Evolutionary conservation across 2,113 vertebrate genomes (phyloP), one percentile per base, ranked within the genome.

Genomic region (Murina feae): DNA sequence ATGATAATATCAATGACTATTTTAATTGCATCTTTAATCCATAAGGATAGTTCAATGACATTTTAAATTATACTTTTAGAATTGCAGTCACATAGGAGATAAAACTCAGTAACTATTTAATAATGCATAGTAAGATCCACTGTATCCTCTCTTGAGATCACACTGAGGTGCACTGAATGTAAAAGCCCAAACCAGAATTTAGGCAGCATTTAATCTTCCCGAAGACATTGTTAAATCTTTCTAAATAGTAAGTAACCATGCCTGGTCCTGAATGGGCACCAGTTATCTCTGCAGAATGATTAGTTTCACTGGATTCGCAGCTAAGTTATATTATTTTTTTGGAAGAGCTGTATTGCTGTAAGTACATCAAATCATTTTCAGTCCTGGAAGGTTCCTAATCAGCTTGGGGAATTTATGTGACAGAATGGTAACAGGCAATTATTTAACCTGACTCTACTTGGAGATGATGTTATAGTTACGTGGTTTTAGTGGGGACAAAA

Each of bases 1-100:
- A 94, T 94, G 96, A 97, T 97, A 95, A 96, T 96, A 96, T 97
- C 96, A 97, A 58, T 92, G 91, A 93, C 93, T 96, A 94, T 96
- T 97, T 97, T 97, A 96, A 97, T 97, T 97, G 95, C 97, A 97
- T 97, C 95, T 97, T 97, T 97, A 97, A 97, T 97, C 97, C 96
- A 94, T 97, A 96, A 97, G 95, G 96, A 93, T 96, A 97, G 94
- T 97, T 97, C 96, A 97, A 95, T 97, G 95, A 97, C 96, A 97
- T 97, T 97, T 97, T 97, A 97, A 96, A 97, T 97, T 97, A 96
- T 97, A 97, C 92, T 97, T 95, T 97, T 96, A 97, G 95, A 97
- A 97, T 96, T 96, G 74, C 93, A 95, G 97, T 97, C 97, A 96
- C 96, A 97, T 92, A 95, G 96, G 90, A 97, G 96, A 97, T 96